Percentiles rank a stretch among this genome's conserved stretches.
Conservation (phyloP, 2,888 invertebrate genomes). For the Diarsia brunnea region DNA sequence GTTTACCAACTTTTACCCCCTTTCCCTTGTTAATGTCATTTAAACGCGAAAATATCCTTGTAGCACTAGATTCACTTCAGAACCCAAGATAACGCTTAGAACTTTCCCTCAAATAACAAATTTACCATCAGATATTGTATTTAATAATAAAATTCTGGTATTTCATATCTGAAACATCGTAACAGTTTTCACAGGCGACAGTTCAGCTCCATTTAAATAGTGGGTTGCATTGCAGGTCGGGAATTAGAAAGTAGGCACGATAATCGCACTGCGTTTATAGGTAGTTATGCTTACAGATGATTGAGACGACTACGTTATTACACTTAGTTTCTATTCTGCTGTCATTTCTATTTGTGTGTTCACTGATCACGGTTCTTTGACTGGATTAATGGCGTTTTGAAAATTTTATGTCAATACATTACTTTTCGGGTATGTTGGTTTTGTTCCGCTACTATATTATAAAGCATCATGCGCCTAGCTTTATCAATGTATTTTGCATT, state of each 20-base stretch:
- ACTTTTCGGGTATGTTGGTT: not conserved
- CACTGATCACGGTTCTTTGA: slow-evolving; percentile 25
- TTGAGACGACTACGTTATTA: slow-evolving; percentile 59
- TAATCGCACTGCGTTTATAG: slow-evolving; percentile 63
- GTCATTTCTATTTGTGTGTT: slow-evolving; percentile 45
- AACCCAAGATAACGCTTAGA: not conserved
- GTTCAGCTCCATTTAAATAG: slow-evolving; percentile 69
- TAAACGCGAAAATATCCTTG: not conserved
- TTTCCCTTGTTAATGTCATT: not conserved
- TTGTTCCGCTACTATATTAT: not conserved
- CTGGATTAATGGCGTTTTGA: slow-evolving; percentile 7
- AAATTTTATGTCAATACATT: not conserved
- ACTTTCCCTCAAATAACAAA: slow-evolving; percentile 5
- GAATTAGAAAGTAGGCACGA: slow-evolving; percentile 72
- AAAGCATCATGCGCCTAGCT: too few species aligned
- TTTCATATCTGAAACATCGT: slow-evolving; percentile 44
- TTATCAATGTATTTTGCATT: too few species aligned
- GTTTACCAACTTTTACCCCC: not conserved
- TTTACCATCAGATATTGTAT: slow-evolving; percentile 8
- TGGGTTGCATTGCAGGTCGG: slow-evolving; percentile 62
- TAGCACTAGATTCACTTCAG: not conserved
- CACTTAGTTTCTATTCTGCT: slow-evolving; percentile 66
- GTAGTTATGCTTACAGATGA: slow-evolving; percentile 64
- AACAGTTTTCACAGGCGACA: slow-evolving; percentile 55
- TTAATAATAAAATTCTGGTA: slow-evolving; percentile 19